Percentiles rank a stretch among this genome's conserved stretches.
Evolutionary conservation across 2,113 vertebrate genomes (phyloP).

Genomic region (Rhinichthys klamathensis): DNA sequence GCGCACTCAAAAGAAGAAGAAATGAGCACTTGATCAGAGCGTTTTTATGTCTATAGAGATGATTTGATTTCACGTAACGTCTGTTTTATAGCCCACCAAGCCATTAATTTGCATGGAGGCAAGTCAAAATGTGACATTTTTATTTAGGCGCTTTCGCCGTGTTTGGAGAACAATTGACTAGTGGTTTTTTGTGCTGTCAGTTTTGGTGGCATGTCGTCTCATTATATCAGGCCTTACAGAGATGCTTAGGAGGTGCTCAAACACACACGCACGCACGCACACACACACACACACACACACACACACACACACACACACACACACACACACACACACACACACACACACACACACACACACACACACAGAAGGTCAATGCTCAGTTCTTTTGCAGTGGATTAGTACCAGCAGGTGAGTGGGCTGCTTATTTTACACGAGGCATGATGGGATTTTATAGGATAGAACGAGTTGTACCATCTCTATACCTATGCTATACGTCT

Average conservation of each 20-base stretch:
- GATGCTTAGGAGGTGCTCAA: slow-evolving; percentile 67
- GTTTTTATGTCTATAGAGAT: slow-evolving; percentile 77
- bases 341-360: neutral
- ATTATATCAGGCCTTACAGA: slow-evolving; percentile 80
- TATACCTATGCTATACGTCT: too few species aligned
- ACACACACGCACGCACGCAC: neutral
- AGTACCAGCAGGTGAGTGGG: slow-evolving; percentile 56
- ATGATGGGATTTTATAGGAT: neutral
- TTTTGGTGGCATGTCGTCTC: slow-evolving; percentile 70
- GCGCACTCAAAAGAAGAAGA: slow-evolving; percentile 70
- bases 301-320: slow-evolving; percentile 34
- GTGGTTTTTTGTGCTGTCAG: slow-evolving; percentile 66
- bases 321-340: slow-evolving; percentile 13
- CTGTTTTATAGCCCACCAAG: slow-evolving; percentile 76
- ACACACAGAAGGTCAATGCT: slow-evolving; percentile 72
- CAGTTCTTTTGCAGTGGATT: slow-evolving; percentile 72
- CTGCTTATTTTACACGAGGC: slow-evolving; percentile 33
- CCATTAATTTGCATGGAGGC: slow-evolving; percentile 79
- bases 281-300: too few species aligned
- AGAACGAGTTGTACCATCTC: neutral
- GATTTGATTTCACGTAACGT: slow-evolving; percentile 81
- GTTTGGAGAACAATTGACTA: slow-evolving; percentile 77
- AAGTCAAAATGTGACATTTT: slow-evolving; percentile 79
- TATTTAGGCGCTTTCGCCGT: slow-evolving; percentile 74
- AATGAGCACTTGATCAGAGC: slow-evolving; percentile 78